phyloP scores from a whole-genome alignment of 2,797 vertebrate species.

The Arnoldichthys spilopterus region DNA sequence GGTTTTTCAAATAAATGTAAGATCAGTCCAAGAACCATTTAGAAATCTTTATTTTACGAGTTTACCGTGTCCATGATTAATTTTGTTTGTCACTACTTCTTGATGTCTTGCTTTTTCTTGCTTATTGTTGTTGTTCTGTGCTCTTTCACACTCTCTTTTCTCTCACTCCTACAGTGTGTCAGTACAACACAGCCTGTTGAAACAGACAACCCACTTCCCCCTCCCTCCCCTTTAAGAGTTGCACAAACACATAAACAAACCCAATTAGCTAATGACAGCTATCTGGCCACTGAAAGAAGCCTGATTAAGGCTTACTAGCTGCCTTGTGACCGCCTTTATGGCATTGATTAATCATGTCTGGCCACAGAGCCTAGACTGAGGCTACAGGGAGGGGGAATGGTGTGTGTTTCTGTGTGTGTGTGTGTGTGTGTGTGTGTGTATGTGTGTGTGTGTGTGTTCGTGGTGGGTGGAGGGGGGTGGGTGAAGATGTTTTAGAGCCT shows the following conservation, averaged over 20 bases:
- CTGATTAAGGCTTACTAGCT: constrained; percentile 81
- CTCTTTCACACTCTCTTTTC: not conserved
- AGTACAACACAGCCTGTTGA: constrained; percentile 7
- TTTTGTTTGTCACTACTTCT: not conserved
- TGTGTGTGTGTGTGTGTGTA: constrained; percentile 14
- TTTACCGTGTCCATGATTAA: not conserved
- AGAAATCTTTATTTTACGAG: not conserved
- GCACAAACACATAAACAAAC: constrained; percentile 78
- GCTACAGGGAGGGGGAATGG: not conserved
- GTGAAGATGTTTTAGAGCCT: not conserved
- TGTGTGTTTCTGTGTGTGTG: too few relatives aligned
- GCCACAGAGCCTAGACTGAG: constrained; percentile 15
- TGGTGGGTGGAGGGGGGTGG: not conserved
- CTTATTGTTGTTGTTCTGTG: not conserved
- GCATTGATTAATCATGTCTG: constrained; percentile 76
- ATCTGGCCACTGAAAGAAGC: constrained; percentile 76
- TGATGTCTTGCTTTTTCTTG: not conserved
- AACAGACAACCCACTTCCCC: constrained; percentile 8
- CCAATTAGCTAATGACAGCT: constrained; percentile 82
- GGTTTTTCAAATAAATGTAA: not conserved
- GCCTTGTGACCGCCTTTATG: constrained; percentile 77
- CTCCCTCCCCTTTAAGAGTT: constrained; percentile 10
- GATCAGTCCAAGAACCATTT: not conserved
- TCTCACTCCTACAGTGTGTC: constrained; percentile 1
- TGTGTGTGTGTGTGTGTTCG: constrained; percentile 3